Conservation (phyloP, 2,113 vertebrate genomes). For the Pelvicachromis taeniatus region DNA sequence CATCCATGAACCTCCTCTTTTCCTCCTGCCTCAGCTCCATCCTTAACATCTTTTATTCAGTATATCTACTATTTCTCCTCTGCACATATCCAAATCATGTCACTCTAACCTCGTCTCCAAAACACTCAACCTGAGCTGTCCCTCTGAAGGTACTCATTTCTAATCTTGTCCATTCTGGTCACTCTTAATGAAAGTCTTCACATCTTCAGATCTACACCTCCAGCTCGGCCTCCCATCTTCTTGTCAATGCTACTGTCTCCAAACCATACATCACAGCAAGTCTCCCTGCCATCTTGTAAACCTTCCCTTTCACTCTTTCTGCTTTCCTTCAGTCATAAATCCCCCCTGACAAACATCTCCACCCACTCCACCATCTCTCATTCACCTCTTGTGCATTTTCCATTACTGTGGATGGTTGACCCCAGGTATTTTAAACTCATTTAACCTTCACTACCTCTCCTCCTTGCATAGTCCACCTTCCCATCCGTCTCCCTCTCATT, state of each 20-base stretch:
- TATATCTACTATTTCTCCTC: too few relatives aligned
- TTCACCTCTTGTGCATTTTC: not conserved
- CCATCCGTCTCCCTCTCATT: not conserved
- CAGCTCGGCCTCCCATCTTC: not conserved
- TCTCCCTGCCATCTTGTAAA: not conserved
- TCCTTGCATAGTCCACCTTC: not conserved
- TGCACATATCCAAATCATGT: not conserved
- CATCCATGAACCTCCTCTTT: too few relatives aligned
- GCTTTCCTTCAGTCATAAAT: not conserved
- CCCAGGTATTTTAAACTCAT: not conserved
- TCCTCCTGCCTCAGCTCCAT: too few relatives aligned
- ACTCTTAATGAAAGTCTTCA: not conserved
- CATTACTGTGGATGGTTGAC: not conserved
- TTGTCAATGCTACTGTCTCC: not conserved
- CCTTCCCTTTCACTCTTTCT: not conserved
- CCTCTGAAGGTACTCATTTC: not conserved
- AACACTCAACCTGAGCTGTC: not conserved
- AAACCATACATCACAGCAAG: not conserved
- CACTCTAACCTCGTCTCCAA: not conserved
- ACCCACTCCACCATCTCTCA: not conserved
- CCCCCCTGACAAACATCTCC: too few relatives aligned
- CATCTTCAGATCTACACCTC: not conserved
- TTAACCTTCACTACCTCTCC: not conserved
- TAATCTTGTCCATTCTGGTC: not conserved
- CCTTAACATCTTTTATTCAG: too few relatives aligned